Evolutionary conservation across 2,113 vertebrate species (phyloP), one percentile per base, ranked within the genome.

Genomic region (Emydocephalus ijimae): DNA sequence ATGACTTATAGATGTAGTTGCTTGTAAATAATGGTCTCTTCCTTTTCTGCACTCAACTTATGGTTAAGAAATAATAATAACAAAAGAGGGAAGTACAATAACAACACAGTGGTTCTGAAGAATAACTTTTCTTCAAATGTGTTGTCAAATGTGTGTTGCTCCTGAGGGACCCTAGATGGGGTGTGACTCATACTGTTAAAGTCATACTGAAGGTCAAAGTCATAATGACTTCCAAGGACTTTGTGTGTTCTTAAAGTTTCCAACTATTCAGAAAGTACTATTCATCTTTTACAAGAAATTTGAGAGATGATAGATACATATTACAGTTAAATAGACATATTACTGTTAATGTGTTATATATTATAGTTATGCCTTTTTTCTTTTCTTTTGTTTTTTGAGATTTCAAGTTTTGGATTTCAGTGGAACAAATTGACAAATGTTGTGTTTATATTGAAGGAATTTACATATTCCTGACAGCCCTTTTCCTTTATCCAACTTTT

Each of bases 21-120:
- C 88, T 69, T 94, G 90, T 34, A 95, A 93, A 93, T 2, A 96
- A 93, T 88, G 91, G 0, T 93, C 95, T 94, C 48, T 93, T 8
- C 18, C 39, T 56, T 94, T 39, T 20, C 5, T 81, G 69, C n/a
- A 20, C n/a, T 74, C n/a, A 39, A 2, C 34, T 91, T 93, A 45
- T 61, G 39, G 92, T 94, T 18, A 4, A 89, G 15, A 55, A 89
- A 64, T 29, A n/a, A 64, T n/a, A 43, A 94, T 92, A 88, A 93
- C 48, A 81, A 94, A 10, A 81, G n/a, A 81, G n/a, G 15, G 81
- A 43, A 2, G 2, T 59, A 61, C 29, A 61, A 29, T 69, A 54
- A 1, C 45, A 85, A 56, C 92, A 90, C 85, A 88, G 39, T 57
- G n/a, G 18, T 3, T 90, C 24, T 34, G 54, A 90, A 59, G 2